Percentiles rank a stretch among this genome's conserved stretches.
phyloP scores from a whole-genome alignment of 2,797 vertebrate genomes.

The Siniperca undulata region DNA sequence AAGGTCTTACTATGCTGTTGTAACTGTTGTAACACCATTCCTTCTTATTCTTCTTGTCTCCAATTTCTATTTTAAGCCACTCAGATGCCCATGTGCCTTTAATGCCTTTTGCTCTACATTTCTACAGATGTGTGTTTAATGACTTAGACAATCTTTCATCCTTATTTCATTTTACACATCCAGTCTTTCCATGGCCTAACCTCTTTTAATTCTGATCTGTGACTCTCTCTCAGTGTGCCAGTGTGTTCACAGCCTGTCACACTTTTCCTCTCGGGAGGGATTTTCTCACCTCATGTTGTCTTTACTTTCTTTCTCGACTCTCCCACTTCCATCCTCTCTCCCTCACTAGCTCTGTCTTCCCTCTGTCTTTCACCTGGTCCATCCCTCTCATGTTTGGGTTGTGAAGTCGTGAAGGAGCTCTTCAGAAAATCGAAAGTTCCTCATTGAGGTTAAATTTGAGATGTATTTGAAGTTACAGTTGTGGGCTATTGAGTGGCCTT shows the following conservation, averaged over 20 bases:
- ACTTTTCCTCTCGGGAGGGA: conserved; percentile 23
- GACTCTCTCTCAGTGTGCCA: conserved; percentile 5
- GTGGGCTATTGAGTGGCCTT: conserved; percentile 17
- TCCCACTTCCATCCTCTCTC: conserved; percentile 13
- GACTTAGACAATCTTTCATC: conserved; percentile 14
- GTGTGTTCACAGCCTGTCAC: conserved; percentile 12
- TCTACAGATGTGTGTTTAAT: conserved; percentile 30
- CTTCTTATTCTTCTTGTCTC: conserved; percentile 24
- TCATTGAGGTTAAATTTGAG: conserved; percentile 43
- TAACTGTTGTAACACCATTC: conserved; percentile 4
- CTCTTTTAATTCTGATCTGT: conserved; percentile 27
- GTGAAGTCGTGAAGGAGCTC: conserved; percentile 35
- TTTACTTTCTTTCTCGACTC: neutral
- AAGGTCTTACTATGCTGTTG: conserved; percentile 8
- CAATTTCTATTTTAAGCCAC: conserved; percentile 49
- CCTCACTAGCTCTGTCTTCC: conserved; percentile 18
- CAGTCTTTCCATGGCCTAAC: conserved; percentile 6
- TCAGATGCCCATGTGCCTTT: neutral
- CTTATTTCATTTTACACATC: conserved; percentile 3
- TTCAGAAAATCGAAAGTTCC: conserved; percentile 39
- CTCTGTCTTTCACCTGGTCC: conserved; percentile 17
- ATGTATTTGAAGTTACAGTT: conserved; percentile 21
- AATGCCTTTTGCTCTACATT: neutral
- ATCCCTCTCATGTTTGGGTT: conserved; percentile 25
- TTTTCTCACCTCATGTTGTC: conserved; percentile 51